These are phyloP conservation scores for Bedellia somnulentella DNA, from an alignment of 2,888 invertebrate species.

Conservation along the genomic window DNA sequence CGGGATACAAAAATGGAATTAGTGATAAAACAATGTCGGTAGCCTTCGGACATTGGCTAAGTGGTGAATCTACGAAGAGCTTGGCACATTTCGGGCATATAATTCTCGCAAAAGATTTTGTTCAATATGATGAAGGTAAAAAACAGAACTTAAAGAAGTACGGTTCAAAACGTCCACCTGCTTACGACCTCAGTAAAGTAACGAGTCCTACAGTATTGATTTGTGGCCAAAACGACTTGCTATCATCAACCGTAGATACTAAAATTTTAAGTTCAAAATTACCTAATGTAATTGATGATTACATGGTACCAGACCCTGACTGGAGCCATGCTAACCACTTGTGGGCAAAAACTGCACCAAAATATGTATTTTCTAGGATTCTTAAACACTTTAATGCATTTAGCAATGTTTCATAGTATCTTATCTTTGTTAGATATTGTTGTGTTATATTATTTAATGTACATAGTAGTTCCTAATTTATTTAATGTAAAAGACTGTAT, in stretches of 20 bases:
- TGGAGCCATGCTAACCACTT: constrained; percentile 48
- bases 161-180: constrained; percentile 25
- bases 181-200: constrained; percentile 29
- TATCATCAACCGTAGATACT: constrained; percentile 63
- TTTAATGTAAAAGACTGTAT: too few relatives aligned
- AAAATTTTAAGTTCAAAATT: constrained; percentile 50
- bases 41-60: constrained; percentile 51
- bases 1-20: constrained; percentile 59
- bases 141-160: constrained; percentile 29
- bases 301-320: constrained; percentile 52
- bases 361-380: constrained; percentile 19
- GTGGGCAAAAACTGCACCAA: constrained; percentile 27
- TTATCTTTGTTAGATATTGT: too few relatives aligned
- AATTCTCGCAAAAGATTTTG: constrained; percentile 26
- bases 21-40: constrained; percentile 52
- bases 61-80: constrained; percentile 50
- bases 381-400: neutral
- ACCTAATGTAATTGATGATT: constrained; percentile 60
- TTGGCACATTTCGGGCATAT: constrained; percentile 58
- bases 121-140: constrained; percentile 34
- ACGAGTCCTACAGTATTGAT: constrained; percentile 36
- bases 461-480: too few relatives aligned
- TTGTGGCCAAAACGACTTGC: constrained; percentile 58
- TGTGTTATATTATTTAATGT: too few relatives aligned
- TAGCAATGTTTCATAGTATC: too few relatives aligned